These are phyloP conservation scores for Dendroctonus valens DNA, from an alignment of 1,140 invertebrate species.

Conservation along the genomic window DNA sequence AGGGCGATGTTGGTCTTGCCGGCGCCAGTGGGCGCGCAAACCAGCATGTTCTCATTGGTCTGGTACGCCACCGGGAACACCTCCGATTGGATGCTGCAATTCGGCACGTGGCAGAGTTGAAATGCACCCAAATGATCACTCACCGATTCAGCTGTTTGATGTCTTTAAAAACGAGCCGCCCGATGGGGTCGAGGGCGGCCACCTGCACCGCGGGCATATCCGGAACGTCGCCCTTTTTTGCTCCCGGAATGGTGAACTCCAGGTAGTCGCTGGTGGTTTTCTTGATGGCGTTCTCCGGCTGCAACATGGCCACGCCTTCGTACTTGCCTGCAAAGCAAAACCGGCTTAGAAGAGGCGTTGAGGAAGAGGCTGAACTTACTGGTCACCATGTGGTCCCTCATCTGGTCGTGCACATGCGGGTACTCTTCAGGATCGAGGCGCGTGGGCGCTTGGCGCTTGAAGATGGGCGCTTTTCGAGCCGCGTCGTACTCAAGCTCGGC, in stretches of 20 bases:
- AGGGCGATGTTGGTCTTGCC: conserved; percentile 99
- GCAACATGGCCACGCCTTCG: conserved; percentile 37
- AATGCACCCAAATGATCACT: neutral
- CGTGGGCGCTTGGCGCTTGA: conserved; percentile 30
- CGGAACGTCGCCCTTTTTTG: conserved; percentile 61
- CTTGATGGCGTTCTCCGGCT: conserved; percentile 59
- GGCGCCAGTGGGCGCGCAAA: conserved; percentile 94
- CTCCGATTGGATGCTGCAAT: conserved; percentile 81
- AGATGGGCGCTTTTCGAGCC: conserved; percentile 36
- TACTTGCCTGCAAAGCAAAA: conserved; percentile 34
- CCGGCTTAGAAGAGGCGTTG: no score
- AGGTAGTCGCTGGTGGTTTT: conserved; percentile 71
- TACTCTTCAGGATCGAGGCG: conserved; percentile 36
- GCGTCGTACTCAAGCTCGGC: conserved; percentile 37
- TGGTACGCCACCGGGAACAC: conserved; percentile 95
- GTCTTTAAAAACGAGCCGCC: conserved; percentile 82
- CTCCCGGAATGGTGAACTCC: conserved; percentile 84
- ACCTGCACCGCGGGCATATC: conserved; percentile 65
- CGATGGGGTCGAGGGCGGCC: conserved; percentile 77
- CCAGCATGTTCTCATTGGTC: conserved; percentile 94
- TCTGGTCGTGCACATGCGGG: conserved; percentile 42
- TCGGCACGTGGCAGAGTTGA: neutral
- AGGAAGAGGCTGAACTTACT: conserved; percentile 24
- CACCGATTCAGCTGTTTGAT: conserved; percentile 80
- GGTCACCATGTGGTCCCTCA: conserved; percentile 37